These are phyloP conservation scores for Benthochromis sp. DNA, from an alignment of 2,113 vertebrate genomes.

Conservation along the genomic window DNA sequence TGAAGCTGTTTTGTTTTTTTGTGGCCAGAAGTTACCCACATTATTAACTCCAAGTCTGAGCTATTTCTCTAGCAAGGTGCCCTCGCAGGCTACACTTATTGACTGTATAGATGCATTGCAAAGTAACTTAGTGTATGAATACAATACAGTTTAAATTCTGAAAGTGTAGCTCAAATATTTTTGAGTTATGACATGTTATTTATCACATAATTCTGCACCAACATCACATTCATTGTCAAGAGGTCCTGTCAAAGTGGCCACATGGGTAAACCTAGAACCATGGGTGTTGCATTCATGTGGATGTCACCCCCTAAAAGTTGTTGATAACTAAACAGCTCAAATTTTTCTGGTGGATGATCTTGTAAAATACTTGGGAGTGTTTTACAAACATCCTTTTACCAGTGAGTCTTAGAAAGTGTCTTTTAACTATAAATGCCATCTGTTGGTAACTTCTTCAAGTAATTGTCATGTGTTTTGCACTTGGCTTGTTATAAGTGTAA, in stretches of 20 bases:
- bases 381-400: fast-evolving
- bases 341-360: fast-evolving
- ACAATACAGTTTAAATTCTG: background rate
- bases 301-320: background rate
- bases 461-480: background rate
- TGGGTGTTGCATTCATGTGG: background rate
- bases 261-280: background rate
- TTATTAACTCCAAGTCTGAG: fast-evolving
- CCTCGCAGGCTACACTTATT: background rate
- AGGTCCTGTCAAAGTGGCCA: background rate
- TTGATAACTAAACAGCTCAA: background rate
- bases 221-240: background rate
- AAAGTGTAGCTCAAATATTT: background rate
- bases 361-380: background rate
- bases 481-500: background rate
- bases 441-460: background rate
- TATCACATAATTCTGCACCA: background rate
- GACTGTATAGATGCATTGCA: fast-evolving
- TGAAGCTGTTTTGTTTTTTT: background rate
- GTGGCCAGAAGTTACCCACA: background rate
- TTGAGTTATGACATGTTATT: background rate
- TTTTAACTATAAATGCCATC: background rate
- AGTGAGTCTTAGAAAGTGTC: fast-evolving
- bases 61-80: background rate
- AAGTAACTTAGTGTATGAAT: background rate